phyloP scores from a whole-genome alignment of 2,888 invertebrate species.

The Archips xylosteana region DNA sequence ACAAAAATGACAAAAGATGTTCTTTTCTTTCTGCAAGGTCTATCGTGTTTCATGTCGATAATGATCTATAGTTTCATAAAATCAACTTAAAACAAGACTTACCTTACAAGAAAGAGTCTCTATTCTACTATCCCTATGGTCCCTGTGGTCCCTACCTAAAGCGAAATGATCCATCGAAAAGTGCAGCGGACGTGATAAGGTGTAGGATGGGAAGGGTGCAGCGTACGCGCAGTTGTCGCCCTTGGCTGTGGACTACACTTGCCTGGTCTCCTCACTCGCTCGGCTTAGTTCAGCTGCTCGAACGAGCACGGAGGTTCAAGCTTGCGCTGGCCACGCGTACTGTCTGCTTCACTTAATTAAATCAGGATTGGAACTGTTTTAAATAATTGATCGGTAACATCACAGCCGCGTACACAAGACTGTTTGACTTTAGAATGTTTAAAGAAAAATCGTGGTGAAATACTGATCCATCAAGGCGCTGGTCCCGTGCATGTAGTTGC shows the following conservation, averaged over 20 bases:
- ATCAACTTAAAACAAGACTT: not conserved
- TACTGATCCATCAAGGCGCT: slow-evolving; percentile 35
- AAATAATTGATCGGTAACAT: slow-evolving; percentile 41
- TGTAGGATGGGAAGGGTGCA: slow-evolving; percentile 23
- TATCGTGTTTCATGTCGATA: not conserved
- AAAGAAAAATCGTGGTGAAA: slow-evolving; percentile 19
- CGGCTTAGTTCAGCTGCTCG: slow-evolving; percentile 48
- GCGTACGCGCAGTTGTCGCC: slow-evolving; percentile 73
- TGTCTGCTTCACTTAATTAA: slow-evolving; percentile 50
- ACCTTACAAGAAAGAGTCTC: not conserved
- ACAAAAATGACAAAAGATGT: not conserved
- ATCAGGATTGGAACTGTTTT: slow-evolving; percentile 9
- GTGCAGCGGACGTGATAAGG: slow-evolving; percentile 55
- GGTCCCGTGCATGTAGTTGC: not conserved
- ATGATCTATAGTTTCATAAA: too few relatives aligned
- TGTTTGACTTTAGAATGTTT: slow-evolving; percentile 9
- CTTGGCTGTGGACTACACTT: slow-evolving; percentile 77
- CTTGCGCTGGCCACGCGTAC: slow-evolving; percentile 68
- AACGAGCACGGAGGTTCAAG: slow-evolving; percentile 58
- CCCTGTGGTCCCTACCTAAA: slow-evolving; percentile 59
- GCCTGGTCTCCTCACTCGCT: slow-evolving; percentile 59
- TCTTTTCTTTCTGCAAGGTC: not conserved
- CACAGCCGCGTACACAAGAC: slow-evolving; percentile 55
- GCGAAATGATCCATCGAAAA: slow-evolving; percentile 72
- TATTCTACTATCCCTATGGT: not conserved